Evolutionary conservation across 2,797 vertebrate species (phyloP), one percentile per base, ranked within the genome.

Genomic region (Sparus aurata): DNA sequence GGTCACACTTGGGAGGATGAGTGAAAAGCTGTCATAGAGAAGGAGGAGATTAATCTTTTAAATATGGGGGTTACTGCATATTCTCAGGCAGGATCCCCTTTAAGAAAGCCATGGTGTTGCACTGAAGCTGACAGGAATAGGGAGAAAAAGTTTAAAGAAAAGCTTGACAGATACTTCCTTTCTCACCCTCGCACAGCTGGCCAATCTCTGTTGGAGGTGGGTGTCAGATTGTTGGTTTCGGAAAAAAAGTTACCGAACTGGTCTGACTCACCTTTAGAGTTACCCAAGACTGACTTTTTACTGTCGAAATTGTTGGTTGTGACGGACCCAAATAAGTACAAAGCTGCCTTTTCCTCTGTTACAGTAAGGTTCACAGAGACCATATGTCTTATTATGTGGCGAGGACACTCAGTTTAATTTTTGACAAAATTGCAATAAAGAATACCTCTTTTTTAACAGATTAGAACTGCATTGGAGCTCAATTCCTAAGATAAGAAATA

Each of bases 271-370:
- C 38, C 38, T 11, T 38, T 11, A 38, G 34, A 38, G 38, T 38
- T 38, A 11, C 52, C 12, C 8, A 30, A 64, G 2, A 64, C 53
- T 27, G 22, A 25, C 38, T 15, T 45, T 8, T 61, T 22, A 18
- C 55, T 68, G 22, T 43, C 2, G 2, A 60, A 67, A 75, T 53
- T 45, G 57, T 61, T 53, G 38, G 47, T 34, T 75, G 47, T 66
- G 22, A 23, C 20, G 9, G n/a, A 30, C 13, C 52, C 2, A n/a
- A 55, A 54, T 46, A 60, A 64, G 41, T 46, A 50, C 52, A 23
- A 53, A 53, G 52, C 52, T 27, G 13, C 53, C 2, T 54, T 54
- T 54, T 58, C 16, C 55, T 6, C 54, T 27, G 54, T 15, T 57
- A 16, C 25, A 17, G 23, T 25, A 17, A 57, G 6, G 25, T 16